Evolutionary conservation across 2,797 vertebrate species (phyloP).

Genomic region (Etheostoma perlongum): DNA sequence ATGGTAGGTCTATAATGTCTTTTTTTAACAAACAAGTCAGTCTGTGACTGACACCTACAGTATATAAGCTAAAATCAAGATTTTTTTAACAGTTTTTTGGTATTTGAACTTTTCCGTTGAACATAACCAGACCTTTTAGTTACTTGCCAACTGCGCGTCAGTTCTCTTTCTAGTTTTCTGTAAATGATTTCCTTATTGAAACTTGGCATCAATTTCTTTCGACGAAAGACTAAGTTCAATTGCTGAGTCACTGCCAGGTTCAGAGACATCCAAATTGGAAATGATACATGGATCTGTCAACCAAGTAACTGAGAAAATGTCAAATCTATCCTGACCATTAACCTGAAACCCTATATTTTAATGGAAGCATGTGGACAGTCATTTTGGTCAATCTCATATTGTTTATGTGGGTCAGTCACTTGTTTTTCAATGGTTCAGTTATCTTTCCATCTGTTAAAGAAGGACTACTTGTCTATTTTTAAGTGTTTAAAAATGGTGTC

Average conservation of each 20-base stretch:
- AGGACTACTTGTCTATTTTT: constrained; percentile 27
- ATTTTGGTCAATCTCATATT: constrained; percentile 36
- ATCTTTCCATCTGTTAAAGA: constrained; percentile 42
- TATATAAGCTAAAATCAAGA: neutral
- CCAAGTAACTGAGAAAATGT: constrained; percentile 10
- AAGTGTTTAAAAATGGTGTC: constrained; percentile 48
- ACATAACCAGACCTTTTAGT: neutral
- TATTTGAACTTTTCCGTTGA: neutral
- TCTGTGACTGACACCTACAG: neutral
- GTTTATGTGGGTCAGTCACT: constrained; percentile 42
- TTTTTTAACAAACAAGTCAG: neutral
- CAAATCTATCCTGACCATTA: constrained; percentile 26
- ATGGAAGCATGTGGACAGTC: constrained; percentile 18
- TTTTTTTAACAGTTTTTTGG: neutral
- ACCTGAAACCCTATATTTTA: constrained; percentile 58
- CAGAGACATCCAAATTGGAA: constrained; percentile 26
- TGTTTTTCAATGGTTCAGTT: constrained; percentile 25
- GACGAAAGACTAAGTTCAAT: constrained; percentile 7
- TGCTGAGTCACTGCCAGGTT: constrained; percentile 27
- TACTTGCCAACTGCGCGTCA: constrained; percentile 29
- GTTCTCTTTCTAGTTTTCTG: constrained; percentile 5
- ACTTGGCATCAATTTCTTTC: constrained; percentile 18
- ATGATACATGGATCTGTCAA: constrained; percentile 37
- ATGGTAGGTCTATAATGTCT: neutral
- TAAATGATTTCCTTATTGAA: constrained; percentile 19